Conservation (phyloP, 2,797 vertebrate genomes). For the Pantherophis vulpinus region DNA sequence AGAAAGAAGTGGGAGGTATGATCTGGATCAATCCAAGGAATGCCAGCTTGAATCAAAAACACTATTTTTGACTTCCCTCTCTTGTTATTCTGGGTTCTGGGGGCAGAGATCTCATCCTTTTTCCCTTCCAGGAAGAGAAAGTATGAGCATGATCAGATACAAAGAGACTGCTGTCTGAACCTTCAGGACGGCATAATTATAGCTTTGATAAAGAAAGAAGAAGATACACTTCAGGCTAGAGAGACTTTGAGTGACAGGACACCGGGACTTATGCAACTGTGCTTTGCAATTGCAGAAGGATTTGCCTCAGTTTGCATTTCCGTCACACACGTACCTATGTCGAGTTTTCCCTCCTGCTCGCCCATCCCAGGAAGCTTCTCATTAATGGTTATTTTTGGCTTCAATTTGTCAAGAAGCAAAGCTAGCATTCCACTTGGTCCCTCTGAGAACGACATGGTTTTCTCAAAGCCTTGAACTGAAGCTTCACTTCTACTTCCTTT, state of each 20-base stretch:
- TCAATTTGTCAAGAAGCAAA: slow-evolving; percentile 10
- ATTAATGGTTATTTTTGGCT: slow-evolving; percentile 28
- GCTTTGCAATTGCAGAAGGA: not conserved
- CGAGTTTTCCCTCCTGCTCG: not conserved
- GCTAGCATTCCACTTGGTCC: slow-evolving; percentile 13
- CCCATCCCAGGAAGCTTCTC: not conserved
- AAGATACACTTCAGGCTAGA: not conserved
- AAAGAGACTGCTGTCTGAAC: slow-evolving; percentile 19
- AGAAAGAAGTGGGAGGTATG: not conserved
- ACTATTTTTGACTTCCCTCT: not conserved
- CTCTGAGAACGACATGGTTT: slow-evolving; percentile 18
- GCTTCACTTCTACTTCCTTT: slow-evolving; percentile 14
- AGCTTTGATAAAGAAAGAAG: slow-evolving; percentile 11
- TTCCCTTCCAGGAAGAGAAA: not conserved
- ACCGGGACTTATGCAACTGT: not conserved
- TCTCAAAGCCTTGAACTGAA: slow-evolving; percentile 14
- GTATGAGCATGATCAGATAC: not conserved
- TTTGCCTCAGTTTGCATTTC: slow-evolving; percentile 5
- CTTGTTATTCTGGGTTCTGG: not conserved
- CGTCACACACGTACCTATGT: not conserved
- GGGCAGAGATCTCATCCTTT: not conserved
- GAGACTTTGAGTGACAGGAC: not conserved
- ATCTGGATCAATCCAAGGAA: not conserved
- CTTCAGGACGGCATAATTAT: slow-evolving; percentile 5
- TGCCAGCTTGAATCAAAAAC: not conserved